phyloP scores from a whole-genome alignment of 2,113 vertebrate species.

The Prionailurus bengalensis region DNA sequence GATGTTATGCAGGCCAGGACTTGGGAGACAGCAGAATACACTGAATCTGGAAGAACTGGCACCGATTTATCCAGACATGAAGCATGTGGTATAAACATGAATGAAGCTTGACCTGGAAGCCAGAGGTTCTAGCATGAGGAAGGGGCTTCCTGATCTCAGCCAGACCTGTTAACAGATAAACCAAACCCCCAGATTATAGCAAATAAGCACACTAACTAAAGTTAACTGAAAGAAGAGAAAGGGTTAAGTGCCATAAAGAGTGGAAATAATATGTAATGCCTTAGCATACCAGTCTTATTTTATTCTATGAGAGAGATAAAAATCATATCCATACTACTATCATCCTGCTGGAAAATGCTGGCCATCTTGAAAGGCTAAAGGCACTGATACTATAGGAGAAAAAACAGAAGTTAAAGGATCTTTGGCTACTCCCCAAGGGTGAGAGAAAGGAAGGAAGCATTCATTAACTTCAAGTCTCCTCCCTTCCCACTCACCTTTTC shows the following conservation, averaged over 20 bases:
- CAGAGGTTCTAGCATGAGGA: constrained; percentile 1
- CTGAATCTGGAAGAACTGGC: background rate
- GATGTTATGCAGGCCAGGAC: background rate
- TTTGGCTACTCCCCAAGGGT: background rate
- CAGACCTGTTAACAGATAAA: background rate
- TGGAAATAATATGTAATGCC: background rate
- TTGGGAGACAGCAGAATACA: background rate
- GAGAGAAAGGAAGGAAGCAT: constrained; percentile 58
- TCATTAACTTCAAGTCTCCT: background rate
- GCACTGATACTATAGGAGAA: background rate
- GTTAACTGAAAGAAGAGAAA: constrained; percentile 14
- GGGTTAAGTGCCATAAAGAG: background rate
- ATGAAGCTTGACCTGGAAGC: background rate
- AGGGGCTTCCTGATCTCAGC: background rate
- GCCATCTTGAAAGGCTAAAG: background rate
- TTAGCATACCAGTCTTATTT: background rate
- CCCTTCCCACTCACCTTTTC: constrained; percentile 32
- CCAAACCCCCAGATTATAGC: background rate
- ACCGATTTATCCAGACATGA: background rate
- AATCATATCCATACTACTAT: background rate
- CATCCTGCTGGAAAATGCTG: constrained; percentile 14
- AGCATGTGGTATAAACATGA: background rate
- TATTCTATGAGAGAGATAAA: background rate
- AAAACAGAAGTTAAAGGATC: background rate
- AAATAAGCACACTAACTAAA: background rate